Conservation (phyloP, 1,140 invertebrate species). For the Battus philenor region DNA sequence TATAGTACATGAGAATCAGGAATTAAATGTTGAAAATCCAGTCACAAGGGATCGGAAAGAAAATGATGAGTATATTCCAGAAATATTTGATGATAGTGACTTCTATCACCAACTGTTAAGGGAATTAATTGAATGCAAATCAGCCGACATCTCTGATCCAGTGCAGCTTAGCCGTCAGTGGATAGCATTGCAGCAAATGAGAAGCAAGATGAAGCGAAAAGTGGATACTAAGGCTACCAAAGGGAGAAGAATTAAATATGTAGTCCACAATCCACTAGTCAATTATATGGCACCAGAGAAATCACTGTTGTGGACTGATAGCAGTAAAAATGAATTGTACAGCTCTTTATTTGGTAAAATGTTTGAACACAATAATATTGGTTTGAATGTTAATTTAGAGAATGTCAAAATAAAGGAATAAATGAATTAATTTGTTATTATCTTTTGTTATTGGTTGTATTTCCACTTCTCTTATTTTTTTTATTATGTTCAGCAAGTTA, state of each 20-base stretch:
- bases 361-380: slow-evolving; percentile 66
- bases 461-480: too few species aligned
- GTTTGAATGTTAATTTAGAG: slow-evolving; percentile 49
- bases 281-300: slow-evolving; percentile 95
- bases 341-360: slow-evolving; percentile 89
- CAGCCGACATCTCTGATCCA: slow-evolving; percentile 87
- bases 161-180: slow-evolving; percentile 88
- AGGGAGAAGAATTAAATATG: slow-evolving; percentile 92
- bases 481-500: too few species aligned
- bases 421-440: too few species aligned
- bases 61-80: slow-evolving; percentile 82
- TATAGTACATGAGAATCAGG: slow-evolving; percentile 42
- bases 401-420: slow-evolving; percentile 40
- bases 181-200: slow-evolving; percentile 92
- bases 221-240: slow-evolving; percentile 95
- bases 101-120: slow-evolving; percentile 96
- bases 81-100: slow-evolving; percentile 98
- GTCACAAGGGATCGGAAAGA: slow-evolving; percentile 55
- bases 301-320: slow-evolving; percentile 82
- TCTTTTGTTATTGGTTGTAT: too few species aligned
- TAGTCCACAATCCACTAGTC: slow-evolving; percentile 92
- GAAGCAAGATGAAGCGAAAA: slow-evolving; percentile 92
- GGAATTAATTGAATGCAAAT: slow-evolving; percentile 95
- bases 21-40: slow-evolving; percentile 40
- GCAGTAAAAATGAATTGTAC: slow-evolving; percentile 87